These are phyloP conservation scores for Cardinalis cardinalis DNA, from an alignment of 2,113 vertebrate genomes.

Conservation along the genomic window DNA sequence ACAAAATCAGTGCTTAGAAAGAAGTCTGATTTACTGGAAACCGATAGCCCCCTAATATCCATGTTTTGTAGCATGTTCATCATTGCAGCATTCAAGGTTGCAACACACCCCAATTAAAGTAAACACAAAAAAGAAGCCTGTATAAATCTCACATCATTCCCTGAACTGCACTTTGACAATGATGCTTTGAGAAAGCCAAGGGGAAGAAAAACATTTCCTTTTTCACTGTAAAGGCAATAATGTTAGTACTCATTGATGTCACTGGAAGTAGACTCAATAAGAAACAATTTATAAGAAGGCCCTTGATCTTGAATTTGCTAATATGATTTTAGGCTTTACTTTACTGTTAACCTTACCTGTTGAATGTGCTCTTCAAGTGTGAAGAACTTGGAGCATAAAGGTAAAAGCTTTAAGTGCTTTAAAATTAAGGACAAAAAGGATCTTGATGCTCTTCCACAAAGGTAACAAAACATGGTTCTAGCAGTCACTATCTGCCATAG, in stretches of 20 bases:
- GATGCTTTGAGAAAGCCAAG: background rate
- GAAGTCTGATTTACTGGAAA: background rate
- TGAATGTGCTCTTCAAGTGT: background rate
- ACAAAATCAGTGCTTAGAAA: background rate
- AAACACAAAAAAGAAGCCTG: background rate
- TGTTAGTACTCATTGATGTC: background rate
- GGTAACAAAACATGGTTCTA: background rate
- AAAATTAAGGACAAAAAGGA: background rate
- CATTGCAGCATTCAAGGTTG: background rate
- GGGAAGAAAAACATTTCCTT: background rate
- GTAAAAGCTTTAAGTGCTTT: background rate
- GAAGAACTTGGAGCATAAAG: background rate
- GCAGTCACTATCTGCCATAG: background rate
- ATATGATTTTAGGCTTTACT: background rate
- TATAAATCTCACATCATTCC: background rate
- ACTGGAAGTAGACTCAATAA: background rate
- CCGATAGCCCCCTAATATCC: background rate
- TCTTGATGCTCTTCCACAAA: background rate
- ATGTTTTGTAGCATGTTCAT: background rate
- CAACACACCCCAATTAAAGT: background rate
- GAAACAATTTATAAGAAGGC: background rate
- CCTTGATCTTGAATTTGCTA: background rate
- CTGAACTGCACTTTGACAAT: background rate
- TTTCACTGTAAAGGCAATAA: background rate
- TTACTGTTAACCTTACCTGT: background rate